Base-by-base conservation (phyloP, 2,797 vertebrate species). In the Hephaestus fuliginosus region DNA sequence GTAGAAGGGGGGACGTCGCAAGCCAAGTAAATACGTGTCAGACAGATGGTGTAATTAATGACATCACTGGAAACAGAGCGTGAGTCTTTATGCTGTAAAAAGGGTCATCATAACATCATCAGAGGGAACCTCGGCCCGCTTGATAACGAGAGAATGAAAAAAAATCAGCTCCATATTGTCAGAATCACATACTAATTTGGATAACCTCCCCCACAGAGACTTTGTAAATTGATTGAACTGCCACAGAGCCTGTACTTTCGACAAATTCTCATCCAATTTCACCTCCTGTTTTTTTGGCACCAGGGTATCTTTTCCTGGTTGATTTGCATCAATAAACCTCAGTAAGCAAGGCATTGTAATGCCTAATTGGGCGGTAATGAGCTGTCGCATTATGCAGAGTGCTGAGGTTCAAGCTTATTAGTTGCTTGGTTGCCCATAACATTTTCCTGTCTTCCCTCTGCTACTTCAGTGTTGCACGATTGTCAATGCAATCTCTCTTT, bases 351-450 rank as follows among this genome's bases (percentile, higher is more conserved):
- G 92, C 94, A 94, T 93, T 95, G 95, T 94, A 92, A 95, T 93
- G 93, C 94, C 93, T 96, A 96, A 96, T 96, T 95, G 94, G 94
- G 92, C 89, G 85, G 95, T 95, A 96, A 96, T 95, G 95, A 95
- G 94, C 92, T 94, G 94, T 95, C 90, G 90, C 93, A 95, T 96
- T 95, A 95, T 95, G 94, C 94, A 93, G 92, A 95, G 94, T 95
- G 93, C 92, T 82, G 91, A 93, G 95, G 95, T 95, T 95, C 94
- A 96, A 94, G 94, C 94, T 95, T 95, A 95, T 96, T 96, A 96
- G 96, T 94, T 96, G 96, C 95, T 95, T 95, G 95, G 95, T 94
- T 95, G 95, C 94, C 94, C 94, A 94, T 95, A 95, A 95, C 94
- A 95, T 96, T 95, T 94, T 89, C 88, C 89, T 89, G 88, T 92